A percentile compares a stretch with the other conserved stretches of the same genome.
These are phyloP conservation scores for Campaea margaritaria DNA, from an alignment of 2,888 invertebrate species.

Conservation along the genomic window DNA sequence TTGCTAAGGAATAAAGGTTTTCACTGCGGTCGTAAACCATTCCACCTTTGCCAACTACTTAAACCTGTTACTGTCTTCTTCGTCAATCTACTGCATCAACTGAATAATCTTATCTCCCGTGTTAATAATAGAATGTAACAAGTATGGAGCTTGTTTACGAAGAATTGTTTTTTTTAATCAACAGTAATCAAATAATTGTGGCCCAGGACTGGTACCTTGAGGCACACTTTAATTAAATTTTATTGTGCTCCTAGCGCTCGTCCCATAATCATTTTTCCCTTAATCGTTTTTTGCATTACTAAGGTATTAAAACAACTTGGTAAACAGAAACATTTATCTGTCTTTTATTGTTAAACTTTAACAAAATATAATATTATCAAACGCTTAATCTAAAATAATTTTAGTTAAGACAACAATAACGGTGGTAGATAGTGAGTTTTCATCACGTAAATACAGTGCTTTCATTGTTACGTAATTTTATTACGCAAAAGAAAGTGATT, in stretches of 20 bases:
- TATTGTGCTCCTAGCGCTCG: not conserved
- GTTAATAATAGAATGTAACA: too few species aligned
- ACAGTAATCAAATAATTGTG: not conserved
- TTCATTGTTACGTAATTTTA: slow-evolving; percentile 69
- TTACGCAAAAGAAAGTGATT: slow-evolving; percentile 71
- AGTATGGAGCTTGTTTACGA: too few species aligned
- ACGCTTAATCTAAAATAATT: slow-evolving; percentile 72
- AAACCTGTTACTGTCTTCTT: too few species aligned
- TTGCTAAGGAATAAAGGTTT: too few species aligned
- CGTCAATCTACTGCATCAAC: too few species aligned
- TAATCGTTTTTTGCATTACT: not conserved
- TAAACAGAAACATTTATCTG: slow-evolving; percentile 57
- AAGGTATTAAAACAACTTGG: slow-evolving; percentile 7
- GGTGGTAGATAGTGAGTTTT: slow-evolving; percentile 54
- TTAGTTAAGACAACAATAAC: slow-evolving; percentile 64
- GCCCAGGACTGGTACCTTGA: not conserved
- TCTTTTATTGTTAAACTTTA: slow-evolving; percentile 83
- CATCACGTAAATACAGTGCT: slow-evolving; percentile 50
- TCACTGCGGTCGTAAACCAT: too few species aligned
- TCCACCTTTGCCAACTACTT: too few species aligned
- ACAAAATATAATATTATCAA: slow-evolving; percentile 79
- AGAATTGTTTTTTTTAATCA: not conserved
- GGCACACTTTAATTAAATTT: not conserved
- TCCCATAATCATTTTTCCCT: not conserved
- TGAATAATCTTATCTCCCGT: too few species aligned